Evolutionary conservation across 2,888 invertebrate species (phyloP), one percentile per base, ranked within the genome.

Genomic region (Diaperis boleti): DNA sequence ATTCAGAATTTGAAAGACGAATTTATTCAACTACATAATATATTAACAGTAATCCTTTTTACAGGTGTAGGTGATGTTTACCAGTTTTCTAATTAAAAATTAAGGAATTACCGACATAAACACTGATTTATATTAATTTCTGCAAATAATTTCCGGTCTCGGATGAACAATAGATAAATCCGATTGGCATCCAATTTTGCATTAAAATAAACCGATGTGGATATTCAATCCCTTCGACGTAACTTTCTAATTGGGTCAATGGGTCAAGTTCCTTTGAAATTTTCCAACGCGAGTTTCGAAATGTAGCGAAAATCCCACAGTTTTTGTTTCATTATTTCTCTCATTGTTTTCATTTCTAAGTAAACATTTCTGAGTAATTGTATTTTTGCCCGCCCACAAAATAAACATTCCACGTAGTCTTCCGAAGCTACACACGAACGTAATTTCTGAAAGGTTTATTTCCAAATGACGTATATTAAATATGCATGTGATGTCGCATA

Each of bases 181-280:
- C 11, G 33, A 33, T 33, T 33, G 11, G 5, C 33, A 5, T 13
- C 1, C 6, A 33, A 10, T 13, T n/a, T 33, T 11, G 2, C n/a
- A 33, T 11, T 33, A 33, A 33, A 33, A 4, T 33, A 10, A 4
- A 26, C 6, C 26, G n/a, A 26, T 26, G 26, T 26, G 6, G 26
- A 2, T 26, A 8, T 26, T 26, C 26, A 26, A n/a, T 26, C 35
- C 14, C 14, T 35, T 35, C 11, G 1, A 35, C 2, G 10, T 35
- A 35, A 39, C 15, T 39, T 39, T 39, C 15, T 10, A 59, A 41
- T 14, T 35, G 35, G 59, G 59, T 59, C 31, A 50, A 13, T 33
- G 10, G 59, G 59, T 59, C 59, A 59, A 59, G 59, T 50, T 50
- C 44, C 22, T 49, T 49, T 31, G 8, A 41, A 54, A 22, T 37